phyloP scores from a whole-genome alignment of 2,113 vertebrate species.

The Cranoglanis bouderius region DNA sequence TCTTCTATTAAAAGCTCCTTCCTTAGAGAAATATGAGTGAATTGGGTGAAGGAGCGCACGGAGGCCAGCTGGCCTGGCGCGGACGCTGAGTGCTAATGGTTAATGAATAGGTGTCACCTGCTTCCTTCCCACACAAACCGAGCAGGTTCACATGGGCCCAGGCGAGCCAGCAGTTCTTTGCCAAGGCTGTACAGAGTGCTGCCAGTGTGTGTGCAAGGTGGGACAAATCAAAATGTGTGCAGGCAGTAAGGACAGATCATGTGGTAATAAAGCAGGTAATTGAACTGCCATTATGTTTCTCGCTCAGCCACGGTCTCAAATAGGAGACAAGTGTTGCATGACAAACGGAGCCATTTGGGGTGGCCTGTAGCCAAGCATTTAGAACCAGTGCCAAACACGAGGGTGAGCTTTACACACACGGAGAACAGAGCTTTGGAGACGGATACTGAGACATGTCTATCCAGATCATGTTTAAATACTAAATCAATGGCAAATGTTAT shows the following conservation, averaged over 20 bases:
- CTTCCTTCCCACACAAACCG: constrained; percentile 49
- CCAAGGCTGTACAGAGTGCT: constrained; percentile 29
- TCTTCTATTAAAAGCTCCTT: constrained; percentile 6
- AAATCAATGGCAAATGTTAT: neutral
- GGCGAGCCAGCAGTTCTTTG: constrained; percentile 38
- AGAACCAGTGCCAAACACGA: constrained; percentile 49
- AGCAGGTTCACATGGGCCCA: constrained; percentile 49
- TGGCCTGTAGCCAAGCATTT: constrained; percentile 48
- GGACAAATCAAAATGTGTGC: constrained; percentile 34
- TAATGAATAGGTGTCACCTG: constrained; percentile 64
- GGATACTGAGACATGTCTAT: constrained; percentile 5
- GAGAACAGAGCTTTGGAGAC: constrained; percentile 36
- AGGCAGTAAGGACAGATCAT: constrained; percentile 33
- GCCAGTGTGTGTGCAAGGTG: constrained; percentile 35
- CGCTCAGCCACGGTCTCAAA: constrained; percentile 30
- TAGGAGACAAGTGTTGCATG: constrained; percentile 28
- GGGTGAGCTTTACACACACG: constrained; percentile 33
- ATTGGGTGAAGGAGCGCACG: constrained; percentile 11
- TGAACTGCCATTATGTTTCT: constrained; percentile 29
- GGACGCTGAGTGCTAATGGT: constrained; percentile 51
- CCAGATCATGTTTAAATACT: neutral
- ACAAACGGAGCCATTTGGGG: constrained; percentile 45
- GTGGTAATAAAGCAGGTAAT: constrained; percentile 33
- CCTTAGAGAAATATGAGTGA: constrained; percentile 27
- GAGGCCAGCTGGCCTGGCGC: constrained; percentile 40